These are phyloP conservation scores for Crioceris asparagi DNA, from an alignment of 2,888 invertebrate genomes.

Conservation along the genomic window DNA sequence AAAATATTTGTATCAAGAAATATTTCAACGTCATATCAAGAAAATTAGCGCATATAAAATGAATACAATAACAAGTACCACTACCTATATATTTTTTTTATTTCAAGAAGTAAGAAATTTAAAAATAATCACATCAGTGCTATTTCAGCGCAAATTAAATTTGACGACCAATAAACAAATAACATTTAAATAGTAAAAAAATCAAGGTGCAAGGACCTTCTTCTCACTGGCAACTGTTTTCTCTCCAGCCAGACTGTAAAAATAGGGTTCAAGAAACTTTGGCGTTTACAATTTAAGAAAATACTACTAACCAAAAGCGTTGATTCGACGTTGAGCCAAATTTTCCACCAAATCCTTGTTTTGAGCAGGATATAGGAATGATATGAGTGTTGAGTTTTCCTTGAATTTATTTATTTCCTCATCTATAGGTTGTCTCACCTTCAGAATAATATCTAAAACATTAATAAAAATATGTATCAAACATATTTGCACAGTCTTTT, in stretches of 20 bases:
- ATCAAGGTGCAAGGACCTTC: too few relatives aligned
- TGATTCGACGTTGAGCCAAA: conserved; percentile 58
- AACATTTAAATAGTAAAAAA: too few relatives aligned
- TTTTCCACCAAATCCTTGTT: conserved; percentile 63
- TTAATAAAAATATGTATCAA: background rate
- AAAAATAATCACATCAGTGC: too few relatives aligned
- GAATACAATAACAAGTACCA: background rate
- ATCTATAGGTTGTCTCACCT: conserved; percentile 61
- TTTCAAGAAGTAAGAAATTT: background rate
- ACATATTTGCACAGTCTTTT: background rate
- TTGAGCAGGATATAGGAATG: conserved; percentile 76
- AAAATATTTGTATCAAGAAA: conserved; percentile 11
- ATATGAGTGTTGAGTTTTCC: conserved; percentile 61
- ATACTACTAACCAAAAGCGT: conserved; percentile 61
- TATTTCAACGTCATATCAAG: too few relatives aligned
- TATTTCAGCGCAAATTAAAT: too few relatives aligned
- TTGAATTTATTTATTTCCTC: conserved; percentile 56
- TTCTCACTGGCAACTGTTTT: too few relatives aligned
- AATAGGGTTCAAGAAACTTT: too few relatives aligned
- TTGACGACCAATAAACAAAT: too few relatives aligned
- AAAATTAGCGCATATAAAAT: conserved; percentile 5
- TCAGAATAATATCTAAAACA: conserved; percentile 63
- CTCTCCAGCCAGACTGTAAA: too few relatives aligned
- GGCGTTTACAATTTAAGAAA: background rate
- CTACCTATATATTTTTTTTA: background rate